Evolutionary conservation across 2,797 vertebrate genomes (phyloP).

Genomic region (Halcyon smyrnensis): DNA sequence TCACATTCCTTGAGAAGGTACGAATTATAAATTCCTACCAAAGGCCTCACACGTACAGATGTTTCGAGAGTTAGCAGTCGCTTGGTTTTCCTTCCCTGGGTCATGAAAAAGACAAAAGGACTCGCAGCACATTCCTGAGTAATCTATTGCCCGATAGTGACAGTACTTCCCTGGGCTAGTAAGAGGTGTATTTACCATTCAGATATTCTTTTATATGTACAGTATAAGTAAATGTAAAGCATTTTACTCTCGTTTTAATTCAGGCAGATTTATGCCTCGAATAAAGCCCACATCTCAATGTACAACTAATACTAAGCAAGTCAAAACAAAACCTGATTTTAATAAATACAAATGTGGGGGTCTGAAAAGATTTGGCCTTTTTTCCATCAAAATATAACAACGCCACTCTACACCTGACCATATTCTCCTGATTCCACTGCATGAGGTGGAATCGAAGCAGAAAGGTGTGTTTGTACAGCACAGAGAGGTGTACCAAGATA

Average conservation of each 20-base stretch:
- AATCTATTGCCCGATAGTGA: neutral
- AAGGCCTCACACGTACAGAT: neutral
- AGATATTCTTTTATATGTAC: neutral
- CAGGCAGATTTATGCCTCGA: neutral
- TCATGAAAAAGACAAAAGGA: neutral
- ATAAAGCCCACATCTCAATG: neutral
- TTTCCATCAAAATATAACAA: neutral
- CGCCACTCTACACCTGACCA: neutral
- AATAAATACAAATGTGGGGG: neutral
- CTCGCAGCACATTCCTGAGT: neutral
- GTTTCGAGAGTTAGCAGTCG: neutral
- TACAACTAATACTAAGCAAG: neutral
- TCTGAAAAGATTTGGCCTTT: neutral
- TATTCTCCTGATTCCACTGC: neutral
- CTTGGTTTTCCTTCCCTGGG: neutral
- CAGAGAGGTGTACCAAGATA: neutral
- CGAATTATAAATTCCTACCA: constrained; percentile 43
- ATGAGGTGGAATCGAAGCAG: neutral
- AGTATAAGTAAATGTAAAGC: neutral
- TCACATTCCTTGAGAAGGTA: constrained; percentile 20
- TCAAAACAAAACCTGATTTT: neutral
- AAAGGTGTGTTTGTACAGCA: neutral
- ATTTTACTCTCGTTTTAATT: neutral
- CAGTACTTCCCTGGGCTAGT: neutral
- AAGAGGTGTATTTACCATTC: neutral